Conservation (phyloP, 2,113 vertebrate species). For the Anser cygnoides region DNA sequence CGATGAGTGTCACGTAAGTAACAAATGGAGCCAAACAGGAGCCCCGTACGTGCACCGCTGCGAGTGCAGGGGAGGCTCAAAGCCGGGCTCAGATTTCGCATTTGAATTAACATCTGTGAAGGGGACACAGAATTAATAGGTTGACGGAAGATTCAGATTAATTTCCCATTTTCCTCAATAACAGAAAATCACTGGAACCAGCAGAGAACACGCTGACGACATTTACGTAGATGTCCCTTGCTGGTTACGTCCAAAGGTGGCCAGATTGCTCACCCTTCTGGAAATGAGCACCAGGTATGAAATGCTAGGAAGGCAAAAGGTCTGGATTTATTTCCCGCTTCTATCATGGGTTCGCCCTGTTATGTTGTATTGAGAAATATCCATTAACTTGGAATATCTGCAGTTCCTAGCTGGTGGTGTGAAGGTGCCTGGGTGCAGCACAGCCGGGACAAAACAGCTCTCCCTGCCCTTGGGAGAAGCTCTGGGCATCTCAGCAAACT, state of each 20-base stretch:
- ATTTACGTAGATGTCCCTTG: neutral
- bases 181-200: neutral
- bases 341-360: neutral
- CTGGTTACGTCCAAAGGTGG: neutral
- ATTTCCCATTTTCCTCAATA: constrained; percentile 16
- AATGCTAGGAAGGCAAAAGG: neutral
- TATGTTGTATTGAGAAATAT: neutral
- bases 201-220: rapidly evolving
- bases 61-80: neutral
- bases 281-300: neutral
- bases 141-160: neutral
- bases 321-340: neutral
- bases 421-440: neutral
- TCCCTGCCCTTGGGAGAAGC: neutral
- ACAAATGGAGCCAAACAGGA: constrained; percentile 15
- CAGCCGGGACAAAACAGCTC: neutral
- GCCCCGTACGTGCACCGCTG: neutral
- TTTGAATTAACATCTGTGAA: neutral
- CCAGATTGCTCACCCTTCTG: neutral
- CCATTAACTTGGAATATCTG: neutral
- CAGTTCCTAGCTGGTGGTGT: neutral
- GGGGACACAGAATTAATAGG: neutral
- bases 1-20: neutral
- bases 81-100: neutral
- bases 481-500: neutral